These are phyloP conservation scores for Scrobipalpa atriplicella DNA, from an alignment of 2,888 invertebrate species.

Conservation along the genomic window DNA sequence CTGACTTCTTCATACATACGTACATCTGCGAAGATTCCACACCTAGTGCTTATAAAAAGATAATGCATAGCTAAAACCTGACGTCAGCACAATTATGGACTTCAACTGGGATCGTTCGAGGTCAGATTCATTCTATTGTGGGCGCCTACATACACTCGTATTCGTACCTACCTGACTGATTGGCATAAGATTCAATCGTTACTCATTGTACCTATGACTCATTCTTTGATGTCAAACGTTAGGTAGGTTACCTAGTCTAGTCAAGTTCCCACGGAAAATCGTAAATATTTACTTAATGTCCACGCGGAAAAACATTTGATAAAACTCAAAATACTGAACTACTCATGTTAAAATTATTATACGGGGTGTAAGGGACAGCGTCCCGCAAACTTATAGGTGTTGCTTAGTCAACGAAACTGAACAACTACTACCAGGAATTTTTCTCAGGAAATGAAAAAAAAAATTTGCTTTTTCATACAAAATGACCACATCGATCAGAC, in stretches of 20 bases:
- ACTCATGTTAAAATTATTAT: no score
- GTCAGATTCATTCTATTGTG: constrained; percentile 75
- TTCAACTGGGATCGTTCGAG: constrained; percentile 61
- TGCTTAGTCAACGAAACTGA: no score
- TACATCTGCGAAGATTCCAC: constrained; percentile 15
- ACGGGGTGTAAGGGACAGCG: no score
- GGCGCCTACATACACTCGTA: constrained; percentile 39
- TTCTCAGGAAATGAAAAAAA: no score
- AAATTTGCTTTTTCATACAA: no score
- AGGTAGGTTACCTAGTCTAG: no score
- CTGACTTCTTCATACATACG: background rate
- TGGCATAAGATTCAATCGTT: constrained; percentile 24
- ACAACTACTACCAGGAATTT: no score
- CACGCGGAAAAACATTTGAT: background rate
- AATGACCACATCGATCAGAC: no score
- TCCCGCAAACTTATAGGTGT: no score
- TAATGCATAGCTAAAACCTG: constrained; percentile 34
- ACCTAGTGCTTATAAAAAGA: constrained; percentile 25
- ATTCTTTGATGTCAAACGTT: background rate
- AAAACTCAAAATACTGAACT: no score
- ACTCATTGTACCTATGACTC: constrained; percentile 16
- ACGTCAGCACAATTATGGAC: constrained; percentile 45
- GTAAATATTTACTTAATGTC: background rate
- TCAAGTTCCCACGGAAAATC: constrained; percentile 8
- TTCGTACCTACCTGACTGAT: constrained; percentile 21